Conservation (phyloP, 2,888 invertebrate species). For the Auanema sp. region DNA sequence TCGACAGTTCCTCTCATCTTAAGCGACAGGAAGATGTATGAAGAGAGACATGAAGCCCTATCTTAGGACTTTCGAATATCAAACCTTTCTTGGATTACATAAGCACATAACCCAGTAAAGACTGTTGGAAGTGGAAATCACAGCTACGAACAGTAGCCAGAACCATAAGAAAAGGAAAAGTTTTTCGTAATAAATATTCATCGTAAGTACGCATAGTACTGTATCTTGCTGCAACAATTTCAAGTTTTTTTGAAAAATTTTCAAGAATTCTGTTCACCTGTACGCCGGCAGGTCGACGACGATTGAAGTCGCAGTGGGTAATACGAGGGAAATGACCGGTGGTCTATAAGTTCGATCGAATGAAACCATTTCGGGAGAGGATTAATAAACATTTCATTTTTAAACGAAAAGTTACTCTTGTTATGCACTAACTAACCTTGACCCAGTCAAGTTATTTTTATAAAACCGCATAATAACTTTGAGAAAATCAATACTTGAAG, state of each 20-base stretch:
- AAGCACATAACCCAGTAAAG: conserved; percentile 47
- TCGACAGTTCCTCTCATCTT: conserved; percentile 26
- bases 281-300: conserved; percentile 52
- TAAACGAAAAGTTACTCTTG: no score
- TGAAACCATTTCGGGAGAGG: background rate
- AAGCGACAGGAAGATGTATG: background rate
- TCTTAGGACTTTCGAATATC: background rate
- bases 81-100: conserved; percentile 35
- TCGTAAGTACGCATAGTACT: conserved; percentile 59
- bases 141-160: conserved; percentile 60
- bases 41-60: background rate
- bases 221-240: conserved; percentile 52
- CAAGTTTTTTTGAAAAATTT: background rate
- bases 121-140: conserved; percentile 50
- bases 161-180: conserved; percentile 63
- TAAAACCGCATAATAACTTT: no score
- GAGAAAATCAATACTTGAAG: no score
- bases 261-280: conserved; percentile 32
- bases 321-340: conserved; percentile 62
- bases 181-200: conserved; percentile 64
- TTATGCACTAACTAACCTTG: no score
- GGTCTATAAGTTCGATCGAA: conserved; percentile 25
- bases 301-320: conserved; percentile 61
- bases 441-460: no score
- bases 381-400: conserved; percentile 1